phyloP scores from a whole-genome alignment of 1,140 invertebrate species.

The Drosophila malerkotliana region DNA sequence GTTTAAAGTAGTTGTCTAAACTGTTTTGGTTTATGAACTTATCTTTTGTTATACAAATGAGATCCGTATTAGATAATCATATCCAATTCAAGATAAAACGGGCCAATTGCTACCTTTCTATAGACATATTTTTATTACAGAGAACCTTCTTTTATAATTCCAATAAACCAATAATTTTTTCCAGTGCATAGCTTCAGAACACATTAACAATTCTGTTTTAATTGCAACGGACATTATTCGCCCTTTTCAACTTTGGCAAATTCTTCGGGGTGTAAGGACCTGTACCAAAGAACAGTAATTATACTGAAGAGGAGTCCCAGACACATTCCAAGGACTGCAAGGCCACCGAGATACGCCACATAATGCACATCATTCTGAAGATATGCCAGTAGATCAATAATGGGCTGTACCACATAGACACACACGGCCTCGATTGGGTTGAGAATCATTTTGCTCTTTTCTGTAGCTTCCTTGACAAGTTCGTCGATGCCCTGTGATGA shows the following conservation, averaged over 20 bases:
- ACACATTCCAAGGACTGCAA: conserved; percentile 28
- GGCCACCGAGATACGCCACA: conserved; percentile 16
- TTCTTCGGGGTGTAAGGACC: background rate
- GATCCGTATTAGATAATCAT: no score
- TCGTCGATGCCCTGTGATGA: background rate
- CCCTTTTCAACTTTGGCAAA: background rate
- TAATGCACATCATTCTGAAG: conserved; percentile 43
- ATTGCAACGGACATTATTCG: background rate
- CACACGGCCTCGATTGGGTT: conserved; percentile 60
- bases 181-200: background rate
- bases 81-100: no score
- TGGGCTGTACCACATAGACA: conserved; percentile 32
- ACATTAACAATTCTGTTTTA: background rate
- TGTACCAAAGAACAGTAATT: conserved; percentile 48
- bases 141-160: no score
- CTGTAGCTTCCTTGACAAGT: background rate
- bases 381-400: conserved; percentile 48
- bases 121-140: no score
- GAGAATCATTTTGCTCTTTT: conserved; percentile 33
- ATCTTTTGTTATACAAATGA: no score
- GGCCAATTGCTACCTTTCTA: no score
- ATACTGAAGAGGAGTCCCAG: conserved; percentile 39
- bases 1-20: no score
- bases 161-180: background rate
- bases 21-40: no score